Conservation (phyloP, 2,888 invertebrate genomes). For the Rapana venosa region DNA sequence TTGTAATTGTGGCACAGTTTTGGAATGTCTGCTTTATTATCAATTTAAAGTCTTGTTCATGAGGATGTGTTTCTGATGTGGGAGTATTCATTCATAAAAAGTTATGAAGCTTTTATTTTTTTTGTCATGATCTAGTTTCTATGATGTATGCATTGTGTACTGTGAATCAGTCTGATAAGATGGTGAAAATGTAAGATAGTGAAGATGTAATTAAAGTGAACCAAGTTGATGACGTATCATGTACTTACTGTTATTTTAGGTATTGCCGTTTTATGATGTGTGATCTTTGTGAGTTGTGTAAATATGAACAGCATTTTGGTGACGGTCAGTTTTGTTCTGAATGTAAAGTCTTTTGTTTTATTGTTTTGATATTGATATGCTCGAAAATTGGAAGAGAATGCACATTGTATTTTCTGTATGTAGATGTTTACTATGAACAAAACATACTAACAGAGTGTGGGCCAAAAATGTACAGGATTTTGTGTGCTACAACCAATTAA, state of each 20-base stretch:
- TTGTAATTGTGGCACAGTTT: no score
- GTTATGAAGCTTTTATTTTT: no score
- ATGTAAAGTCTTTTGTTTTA: not conserved
- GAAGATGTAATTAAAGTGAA: not conserved
- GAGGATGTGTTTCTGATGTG: no score
- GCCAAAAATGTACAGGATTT: constrained; percentile 22
- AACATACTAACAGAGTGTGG: not conserved
- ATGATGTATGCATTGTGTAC: not conserved
- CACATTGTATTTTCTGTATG: not conserved
- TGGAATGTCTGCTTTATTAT: no score
- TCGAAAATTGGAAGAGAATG: not conserved
- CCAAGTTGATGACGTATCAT: not conserved
- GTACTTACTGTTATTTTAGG: constrained; percentile 31
- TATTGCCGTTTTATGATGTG: constrained; percentile 13
- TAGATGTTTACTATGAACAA: not conserved
- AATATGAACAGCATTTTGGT: constrained; percentile 13
- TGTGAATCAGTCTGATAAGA: not conserved
- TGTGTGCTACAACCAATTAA: not conserved
- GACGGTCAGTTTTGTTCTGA: constrained; percentile 21
- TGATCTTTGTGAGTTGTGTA: constrained; percentile 14
- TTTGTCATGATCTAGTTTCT: not conserved
- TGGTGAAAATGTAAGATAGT: not conserved
- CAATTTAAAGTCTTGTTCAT: no score
- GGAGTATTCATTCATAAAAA: no score
- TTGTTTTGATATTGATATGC: not conserved